These are phyloP conservation scores for Stichopus horrens DNA, from an alignment of 53 echinoderm and acorn worm genomes.

Conservation along the genomic window DNA sequence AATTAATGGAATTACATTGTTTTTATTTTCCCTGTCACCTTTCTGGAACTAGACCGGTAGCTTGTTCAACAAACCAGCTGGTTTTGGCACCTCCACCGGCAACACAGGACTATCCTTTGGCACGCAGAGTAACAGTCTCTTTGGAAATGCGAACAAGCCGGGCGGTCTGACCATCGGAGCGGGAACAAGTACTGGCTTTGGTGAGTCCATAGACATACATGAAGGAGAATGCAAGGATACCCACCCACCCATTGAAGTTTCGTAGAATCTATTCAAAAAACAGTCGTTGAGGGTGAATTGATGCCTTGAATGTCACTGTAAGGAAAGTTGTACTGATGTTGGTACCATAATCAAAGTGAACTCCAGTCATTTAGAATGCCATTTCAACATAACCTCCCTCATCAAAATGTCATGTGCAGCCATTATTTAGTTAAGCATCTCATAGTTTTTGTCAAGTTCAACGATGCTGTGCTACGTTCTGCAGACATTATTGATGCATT, in stretches of 20 bases:
- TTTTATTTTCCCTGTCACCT: not conserved
- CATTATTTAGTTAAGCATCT: too few species aligned
- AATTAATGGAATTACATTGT: not conserved
- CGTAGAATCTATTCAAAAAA: not conserved
- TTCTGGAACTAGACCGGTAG: not conserved
- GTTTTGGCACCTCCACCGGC: slow-evolving; percentile 20
- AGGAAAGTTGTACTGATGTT: too few species aligned
- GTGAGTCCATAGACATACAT: slow-evolving; percentile 52
- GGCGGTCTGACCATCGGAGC: slow-evolving; percentile 77
- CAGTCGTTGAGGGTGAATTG: too few species aligned
- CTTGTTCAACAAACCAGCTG: slow-evolving; percentile 28
- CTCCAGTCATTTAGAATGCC: too few species aligned
- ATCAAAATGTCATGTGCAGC: too few species aligned
- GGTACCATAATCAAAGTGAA: too few species aligned
- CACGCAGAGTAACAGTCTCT: slow-evolving; percentile 71
- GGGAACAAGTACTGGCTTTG: slow-evolving; percentile 67
- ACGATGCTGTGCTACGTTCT: too few species aligned
- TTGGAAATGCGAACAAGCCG: slow-evolving; percentile 75
- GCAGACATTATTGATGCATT: too few species aligned
- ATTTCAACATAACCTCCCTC: too few species aligned
- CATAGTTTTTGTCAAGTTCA: too few species aligned
- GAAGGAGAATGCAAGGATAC: not conserved
- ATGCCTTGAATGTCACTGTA: too few species aligned
- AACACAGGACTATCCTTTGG: slow-evolving; percentile 69
- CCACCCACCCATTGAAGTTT: not conserved